Evolutionary conservation across 37 sponge, comb jelly and placozoan genomes (phyloP), one percentile per base, ranked within the genome.

Genomic region (Dysidea cf. avara): DNA sequence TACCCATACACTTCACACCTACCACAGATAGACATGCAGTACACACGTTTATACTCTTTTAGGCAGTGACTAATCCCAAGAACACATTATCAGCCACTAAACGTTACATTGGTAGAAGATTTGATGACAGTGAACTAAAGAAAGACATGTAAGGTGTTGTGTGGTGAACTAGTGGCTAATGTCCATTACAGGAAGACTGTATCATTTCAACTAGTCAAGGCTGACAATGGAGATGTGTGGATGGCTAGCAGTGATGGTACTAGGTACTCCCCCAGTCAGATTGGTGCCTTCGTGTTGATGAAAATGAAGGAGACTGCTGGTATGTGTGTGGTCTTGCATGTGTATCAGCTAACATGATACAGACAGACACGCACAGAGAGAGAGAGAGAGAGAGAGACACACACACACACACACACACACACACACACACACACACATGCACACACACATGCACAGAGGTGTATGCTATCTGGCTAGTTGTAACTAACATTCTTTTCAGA

Each of bases 271-370:
- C 99, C 99, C 18, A 95, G 96, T 68, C 99, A 99, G 59, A 76
- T 99, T 60, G 96, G 96, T 21, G 99, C 96, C 40, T 95, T 95
- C 81, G 94, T 99, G 12, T 88, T 99, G 58, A 83, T 75, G 20
- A 99, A 99, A 69, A 95, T 99, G 94, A 95, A 95, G 74, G 96
- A 99, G 33, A 97, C 97, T 26, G 97, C 97, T 39, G 90, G 93
- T 96, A 60, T 28, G 87, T 61, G 61, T 6, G 7, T 32, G 0
- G 36, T 31, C 25, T 54, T 73, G 71, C 53, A 37, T 53, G 34
- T 70, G 56, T 53, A 37, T 70, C 22, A 7, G 56, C 26, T 14
- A 28, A 21, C 29, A 40, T 39, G n/a, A 14, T n/a, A 0, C 16
- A 17, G 36, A 24, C 31, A 28, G 30, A 49, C 9, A 16, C 11